phyloP scores from a whole-genome alignment of 2,797 vertebrate genomes.

The Heliangelus exortis region DNA sequence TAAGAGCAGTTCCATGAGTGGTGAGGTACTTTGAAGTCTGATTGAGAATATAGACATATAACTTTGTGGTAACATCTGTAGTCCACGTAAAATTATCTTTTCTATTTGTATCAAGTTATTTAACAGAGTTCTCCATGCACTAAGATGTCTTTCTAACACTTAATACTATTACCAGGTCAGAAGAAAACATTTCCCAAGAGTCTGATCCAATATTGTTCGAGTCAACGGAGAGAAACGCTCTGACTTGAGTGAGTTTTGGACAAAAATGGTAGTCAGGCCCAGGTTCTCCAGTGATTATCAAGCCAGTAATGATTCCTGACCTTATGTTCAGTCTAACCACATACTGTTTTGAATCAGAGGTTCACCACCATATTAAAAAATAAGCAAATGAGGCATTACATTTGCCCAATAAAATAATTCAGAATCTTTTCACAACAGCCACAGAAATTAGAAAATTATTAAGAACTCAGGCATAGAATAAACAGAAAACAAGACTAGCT shows the following conservation, averaged over 20 bases:
- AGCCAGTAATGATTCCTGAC: neutral
- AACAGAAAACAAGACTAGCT: fast-evolving
- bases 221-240: neutral
- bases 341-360: neutral
- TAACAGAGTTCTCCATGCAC: neutral
- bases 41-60: neutral
- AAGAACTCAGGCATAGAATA: neutral
- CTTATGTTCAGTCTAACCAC: neutral
- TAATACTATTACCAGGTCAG: neutral
- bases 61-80: neutral
- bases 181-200: neutral
- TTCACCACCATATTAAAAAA: neutral
- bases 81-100: neutral
- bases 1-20: neutral
- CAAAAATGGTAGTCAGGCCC: neutral
- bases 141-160: neutral
- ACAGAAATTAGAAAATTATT: neutral
- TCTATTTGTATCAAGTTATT: neutral
- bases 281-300: neutral
- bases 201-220: neutral
- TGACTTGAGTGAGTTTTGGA: neutral
- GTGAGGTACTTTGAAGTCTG: neutral
- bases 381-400: neutral
- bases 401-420: neutral
- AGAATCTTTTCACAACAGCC: neutral